Evolutionary conservation across 2,888 invertebrate genomes (phyloP), one percentile per base, ranked within the genome.

Genomic region (Morpho helenor): DNA sequence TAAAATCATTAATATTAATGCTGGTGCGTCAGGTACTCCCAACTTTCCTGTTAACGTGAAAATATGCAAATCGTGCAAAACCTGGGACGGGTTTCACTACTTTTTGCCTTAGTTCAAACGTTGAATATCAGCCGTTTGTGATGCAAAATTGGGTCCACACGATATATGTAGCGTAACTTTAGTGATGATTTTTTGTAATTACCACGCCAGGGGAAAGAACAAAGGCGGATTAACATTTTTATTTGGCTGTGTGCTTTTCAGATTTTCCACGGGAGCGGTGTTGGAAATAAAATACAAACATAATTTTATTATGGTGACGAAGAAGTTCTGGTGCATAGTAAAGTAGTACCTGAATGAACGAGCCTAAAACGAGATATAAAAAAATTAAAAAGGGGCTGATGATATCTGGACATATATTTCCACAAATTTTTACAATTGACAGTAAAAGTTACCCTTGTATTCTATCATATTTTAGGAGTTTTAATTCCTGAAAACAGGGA

Each of bases 161-260:
- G 62, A 61, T 49, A 66, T 66, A 47, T 48, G 9, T 8, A 40
- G 42, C 48, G 47, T 46, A 54, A 57, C 47, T 66, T 65, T 66
- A 65, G 60, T 64, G 64, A 65, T 59, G 64, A 63, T 58, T 68
- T 65, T 70, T 68, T 72, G 74, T 76, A 81, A 83, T 84, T 84
- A 83, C 75, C 67, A 68, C 68, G 69, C 44, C 49, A 52, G 54
- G 10, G 52, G 31, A 65, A 53, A 49, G 74, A 71, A 80, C 80
- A 80, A 82, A 82, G 80, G 75, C 68, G 66, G 68, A 86, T 87
- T 87, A 77, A 80, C 87, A 87, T 86, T 82, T 85, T 85, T 80
- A 86, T 86, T 81, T 72, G 16, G 45, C 50, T 16, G 49, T 39
- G 10, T 56, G 45, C 53, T 60, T 62, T 59, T 49, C 52, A 22